Evolutionary conservation across 2,113 vertebrate genomes (phyloP), one percentile per base, ranked within the genome.

Genomic region (Lagopus leucura): DNA sequence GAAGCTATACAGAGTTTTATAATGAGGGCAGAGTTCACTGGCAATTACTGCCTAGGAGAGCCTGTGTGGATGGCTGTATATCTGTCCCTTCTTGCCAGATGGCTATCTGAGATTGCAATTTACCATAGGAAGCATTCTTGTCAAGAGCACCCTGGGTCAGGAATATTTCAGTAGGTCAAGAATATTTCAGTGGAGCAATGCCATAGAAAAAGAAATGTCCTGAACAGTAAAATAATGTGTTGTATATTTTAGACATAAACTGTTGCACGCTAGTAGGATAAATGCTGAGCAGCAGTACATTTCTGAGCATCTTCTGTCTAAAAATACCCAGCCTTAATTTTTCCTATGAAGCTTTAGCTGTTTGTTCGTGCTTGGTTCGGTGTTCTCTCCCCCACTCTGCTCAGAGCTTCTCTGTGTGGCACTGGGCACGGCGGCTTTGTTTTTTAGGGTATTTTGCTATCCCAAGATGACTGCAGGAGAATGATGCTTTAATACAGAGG

Each of bases 11-110:
- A 76, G 88, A 86, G 60, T 94, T 97, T 94, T 96, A 95, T 95
- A 97, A 95, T 90, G 93, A 96, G 96, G 93, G 87, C 94, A 97
- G 96, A 95, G 95, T 94, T 94, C 88, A 8, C 78, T 82, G 60
- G 84, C 54, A 92, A 93, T 97, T 97, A 97, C 86, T 97, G 92
- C 91, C 45, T n/a, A 66, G 89, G 69, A 95, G 94, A 93, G 82
- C 94, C 96, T 87, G 76, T 20, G 32, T 11, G 64, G 89, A 76
- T 78, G 66, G 63, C 43, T 91, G 40, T 93, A 96, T 94, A 87
- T 86, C 83, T 94, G 79, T 93, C 57, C 82, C 71, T 94, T 94
- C 81, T 94, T 95, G 79, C 45, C 79, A 89, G 17, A 69, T 70
- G 57, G 61, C 52, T 92, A 58, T 90, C 55, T 96, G 81, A 93